Base-by-base conservation (phyloP, 2,888 invertebrate species). In the Caenorhabditis sp. region DNA sequence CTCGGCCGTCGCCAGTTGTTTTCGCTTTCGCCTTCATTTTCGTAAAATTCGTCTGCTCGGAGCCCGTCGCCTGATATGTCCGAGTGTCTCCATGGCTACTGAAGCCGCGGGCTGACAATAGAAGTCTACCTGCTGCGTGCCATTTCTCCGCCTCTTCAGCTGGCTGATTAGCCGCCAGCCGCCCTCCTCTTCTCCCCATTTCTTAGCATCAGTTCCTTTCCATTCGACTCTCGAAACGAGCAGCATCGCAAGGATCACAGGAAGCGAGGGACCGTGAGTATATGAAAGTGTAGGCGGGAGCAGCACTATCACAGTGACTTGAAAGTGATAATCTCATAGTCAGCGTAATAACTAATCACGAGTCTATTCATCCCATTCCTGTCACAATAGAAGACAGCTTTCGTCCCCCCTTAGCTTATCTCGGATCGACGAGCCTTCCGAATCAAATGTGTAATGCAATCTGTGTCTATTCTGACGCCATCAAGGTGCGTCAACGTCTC, bases 21-120 rank as follows among this genome's bases (percentile, higher is more conserved):
- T 66, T 66, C 37, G 56, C 27, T 13, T 41, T 39, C 39, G 26
- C 30, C 50, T n/a, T 32, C 39, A 27, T 50, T 66, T 66, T 66
- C 56, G 22, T 56, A 30, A 56, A 66, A 41, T 41, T 58, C 27
- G 27, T 35, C 52, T 55, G 11, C 45, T 43, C 43, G 32, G n/a
- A n/a, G n/a, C n/a, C n/a, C 53, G 22, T 17, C n/a, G 17, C n/a
- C 15, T 55, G 66, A 66, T 66, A 66, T 66, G 27, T 63, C 35
- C 46, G 55, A 20, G 48, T 56, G 68, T 68, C 52, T 68, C 68
- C 68, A 68, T 68, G 68, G 24, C 43, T 59, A 68, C 68, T 26
- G 39, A n/a, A 39, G 26, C 30, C 48, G 26, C 30, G 15, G 27
- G 58, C n/a, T 53, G n/a, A n/a, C n/a, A n/a, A n/a, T n/a, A n/a